Conservation (phyloP, 2,888 invertebrate genomes). For the Cephus pygmeus region DNA sequence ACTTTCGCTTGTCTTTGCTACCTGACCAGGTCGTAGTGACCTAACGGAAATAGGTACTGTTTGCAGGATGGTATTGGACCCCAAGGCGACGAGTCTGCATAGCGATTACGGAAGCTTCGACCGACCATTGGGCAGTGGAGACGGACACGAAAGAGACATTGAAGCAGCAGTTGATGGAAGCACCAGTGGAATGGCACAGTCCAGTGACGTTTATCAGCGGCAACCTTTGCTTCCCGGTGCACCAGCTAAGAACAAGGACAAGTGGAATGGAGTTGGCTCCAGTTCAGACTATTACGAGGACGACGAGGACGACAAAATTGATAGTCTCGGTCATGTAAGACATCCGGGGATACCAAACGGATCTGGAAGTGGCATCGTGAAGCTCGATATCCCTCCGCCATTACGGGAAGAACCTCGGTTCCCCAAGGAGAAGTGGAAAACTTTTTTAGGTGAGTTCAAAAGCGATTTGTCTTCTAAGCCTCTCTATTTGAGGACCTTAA, state of each 20-base stretch:
- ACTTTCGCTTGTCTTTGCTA: not conserved
- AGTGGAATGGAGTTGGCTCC: slow-evolving; percentile 66
- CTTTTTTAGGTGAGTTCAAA: slow-evolving; percentile 69
- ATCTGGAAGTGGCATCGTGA: slow-evolving; percentile 68
- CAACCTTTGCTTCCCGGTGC: slow-evolving; percentile 70
- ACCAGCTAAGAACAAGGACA: slow-evolving; percentile 66
- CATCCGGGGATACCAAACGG: slow-evolving; percentile 57
- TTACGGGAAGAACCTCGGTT: slow-evolving; percentile 80
- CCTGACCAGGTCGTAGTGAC: not conserved
- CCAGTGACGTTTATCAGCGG: slow-evolving; percentile 71
- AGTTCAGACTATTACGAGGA: slow-evolving; percentile 67
- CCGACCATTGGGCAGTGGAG: slow-evolving; percentile 60
- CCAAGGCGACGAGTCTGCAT: slow-evolving; percentile 69
- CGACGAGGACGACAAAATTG: slow-evolving; percentile 67
- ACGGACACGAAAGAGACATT: slow-evolving; percentile 61
- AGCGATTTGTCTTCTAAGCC: not conserved
- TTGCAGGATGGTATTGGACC: slow-evolving; percentile 75
- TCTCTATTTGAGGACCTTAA: not conserved
- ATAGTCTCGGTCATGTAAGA: slow-evolving; percentile 54
- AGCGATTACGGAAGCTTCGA: slow-evolving; percentile 74
- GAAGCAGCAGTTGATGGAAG: slow-evolving; percentile 65
- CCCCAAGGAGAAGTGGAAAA: slow-evolving; percentile 89
- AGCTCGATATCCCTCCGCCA: slow-evolving; percentile 75
- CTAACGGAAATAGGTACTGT: slow-evolving; percentile 19
- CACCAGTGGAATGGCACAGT: slow-evolving; percentile 63